Evolutionary conservation across 2,797 vertebrate genomes (phyloP).

Genomic region (Rhincodon typus): DNA sequence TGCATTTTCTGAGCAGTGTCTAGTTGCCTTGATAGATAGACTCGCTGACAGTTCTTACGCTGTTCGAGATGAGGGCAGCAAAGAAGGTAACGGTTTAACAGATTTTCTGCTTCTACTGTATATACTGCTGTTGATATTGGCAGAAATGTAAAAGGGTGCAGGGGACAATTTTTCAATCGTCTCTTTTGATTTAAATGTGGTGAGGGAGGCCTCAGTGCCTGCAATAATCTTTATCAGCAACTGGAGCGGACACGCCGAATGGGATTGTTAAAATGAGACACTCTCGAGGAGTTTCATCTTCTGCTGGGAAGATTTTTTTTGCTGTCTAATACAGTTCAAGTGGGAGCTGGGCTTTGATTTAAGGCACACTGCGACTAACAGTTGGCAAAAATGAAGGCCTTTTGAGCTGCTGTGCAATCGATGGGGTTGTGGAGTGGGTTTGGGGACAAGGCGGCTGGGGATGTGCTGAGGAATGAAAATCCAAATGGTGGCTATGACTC

Average conservation of each 20-base stretch:
- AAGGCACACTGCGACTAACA: not conserved
- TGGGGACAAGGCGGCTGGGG: too few species aligned
- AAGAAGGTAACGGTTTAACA: not conserved
- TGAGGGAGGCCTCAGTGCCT: not conserved
- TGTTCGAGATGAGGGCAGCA: not conserved
- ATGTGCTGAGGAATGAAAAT: not conserved
- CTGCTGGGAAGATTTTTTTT: not conserved
- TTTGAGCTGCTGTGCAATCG: not conserved
- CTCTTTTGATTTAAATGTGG: not conserved
- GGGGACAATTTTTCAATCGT: not conserved
- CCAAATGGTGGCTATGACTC: too few species aligned
- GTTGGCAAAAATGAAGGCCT: not conserved
- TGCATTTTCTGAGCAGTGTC: slow-evolving; percentile 12
- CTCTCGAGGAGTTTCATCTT: not conserved
- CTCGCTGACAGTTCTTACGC: not conserved
- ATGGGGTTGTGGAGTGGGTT: not conserved
- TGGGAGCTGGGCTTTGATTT: not conserved
- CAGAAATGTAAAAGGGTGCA: not conserved
- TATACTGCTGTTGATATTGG: not conserved
- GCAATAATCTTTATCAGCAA: not conserved
- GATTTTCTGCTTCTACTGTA: not conserved
- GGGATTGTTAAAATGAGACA: not conserved
- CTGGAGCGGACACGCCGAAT: not conserved
- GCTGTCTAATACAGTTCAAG: not conserved
- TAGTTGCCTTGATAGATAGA: not conserved